phyloP scores from a whole-genome alignment of 2,888 invertebrate genomes.

The Drosophila putrida region DNA sequence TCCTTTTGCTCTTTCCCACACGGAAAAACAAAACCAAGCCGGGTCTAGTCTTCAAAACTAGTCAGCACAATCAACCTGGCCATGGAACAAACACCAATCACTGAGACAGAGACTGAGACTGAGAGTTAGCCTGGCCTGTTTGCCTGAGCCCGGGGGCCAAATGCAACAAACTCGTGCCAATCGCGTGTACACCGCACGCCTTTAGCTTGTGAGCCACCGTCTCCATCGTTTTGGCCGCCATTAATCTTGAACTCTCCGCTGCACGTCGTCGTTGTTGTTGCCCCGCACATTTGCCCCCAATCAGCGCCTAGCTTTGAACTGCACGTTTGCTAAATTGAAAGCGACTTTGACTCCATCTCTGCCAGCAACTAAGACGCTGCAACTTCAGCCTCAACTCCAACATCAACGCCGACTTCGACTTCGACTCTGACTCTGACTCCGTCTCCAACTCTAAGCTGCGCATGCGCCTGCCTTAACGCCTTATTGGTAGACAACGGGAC shows the following conservation, averaged over 20 bases:
- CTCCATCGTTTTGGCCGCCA: slow-evolving; percentile 65
- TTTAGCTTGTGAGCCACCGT: slow-evolving; percentile 64
- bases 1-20: slow-evolving; percentile 68
- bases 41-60: slow-evolving; percentile 58
- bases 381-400: slow-evolving; percentile 38
- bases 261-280: slow-evolving; percentile 47
- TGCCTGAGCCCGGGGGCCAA: slow-evolving; percentile 43
- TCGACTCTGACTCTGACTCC: slow-evolving; percentile 26
- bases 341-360: slow-evolving; percentile 71
- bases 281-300: slow-evolving; percentile 79
- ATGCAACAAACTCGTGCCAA: slow-evolving; percentile 84
- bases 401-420: slow-evolving; percentile 15
- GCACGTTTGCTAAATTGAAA: slow-evolving; percentile 81
- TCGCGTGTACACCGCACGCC: slow-evolving; percentile 85
- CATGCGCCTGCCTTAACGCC: slow-evolving; percentile 74
- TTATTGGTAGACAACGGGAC: slow-evolving; percentile 51
- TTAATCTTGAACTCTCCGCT: slow-evolving; percentile 72
- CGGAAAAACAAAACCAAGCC: slow-evolving; percentile 12
- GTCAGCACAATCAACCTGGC: slow-evolving; percentile 53
- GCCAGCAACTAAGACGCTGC: slow-evolving; percentile 32
- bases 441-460: slow-evolving; percentile 33
- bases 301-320: slow-evolving; percentile 78
- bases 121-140: slow-evolving; percentile 18
- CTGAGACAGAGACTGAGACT: background rate
- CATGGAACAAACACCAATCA: slow-evolving; percentile 1